Evolutionary conservation across 2,888 invertebrate species (phyloP).

Genomic region (Rhimphoctona megacephalus): DNA sequence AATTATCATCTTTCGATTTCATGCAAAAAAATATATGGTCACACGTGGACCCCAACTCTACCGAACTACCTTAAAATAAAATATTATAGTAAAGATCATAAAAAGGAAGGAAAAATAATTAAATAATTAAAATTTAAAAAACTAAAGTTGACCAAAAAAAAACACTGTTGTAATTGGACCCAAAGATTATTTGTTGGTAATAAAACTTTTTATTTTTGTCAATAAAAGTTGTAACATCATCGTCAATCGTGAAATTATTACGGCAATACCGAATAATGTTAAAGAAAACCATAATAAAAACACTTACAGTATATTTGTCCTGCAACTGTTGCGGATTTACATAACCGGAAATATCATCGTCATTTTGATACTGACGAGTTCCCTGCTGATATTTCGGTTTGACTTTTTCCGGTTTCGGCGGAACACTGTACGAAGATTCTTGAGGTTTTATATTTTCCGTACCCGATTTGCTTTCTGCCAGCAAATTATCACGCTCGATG

Average conservation of each 20-base stretch:
- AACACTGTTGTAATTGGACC: not conserved
- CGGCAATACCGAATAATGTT: not conserved
- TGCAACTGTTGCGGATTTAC: constrained; percentile 63
- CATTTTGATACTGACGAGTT: constrained; percentile 66
- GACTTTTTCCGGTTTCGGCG: constrained; percentile 71
- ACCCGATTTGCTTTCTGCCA: constrained; percentile 86
- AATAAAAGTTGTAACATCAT: not conserved
- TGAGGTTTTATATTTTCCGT: constrained; percentile 68
- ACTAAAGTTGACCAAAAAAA: not conserved
- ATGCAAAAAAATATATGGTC: no score
- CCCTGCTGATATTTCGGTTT: constrained; percentile 69
- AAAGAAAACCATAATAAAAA: not conserved
- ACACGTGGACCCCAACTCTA: no score
- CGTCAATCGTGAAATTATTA: not conserved
- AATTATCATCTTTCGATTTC: no score
- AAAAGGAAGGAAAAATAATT: not conserved
- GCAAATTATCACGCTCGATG: constrained; percentile 90
- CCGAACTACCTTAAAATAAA: no score
- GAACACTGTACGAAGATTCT: constrained; percentile 73
- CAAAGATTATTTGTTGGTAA: not conserved
- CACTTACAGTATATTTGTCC: constrained; percentile 69
- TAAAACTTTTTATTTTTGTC: not conserved
- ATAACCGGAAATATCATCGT: constrained; percentile 62
- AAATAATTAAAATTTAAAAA: not conserved
- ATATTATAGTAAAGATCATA: not conserved